These are phyloP conservation scores for Punctoribates punctum DNA, from an alignment of 2,888 invertebrate species.

Conservation along the genomic window DNA sequence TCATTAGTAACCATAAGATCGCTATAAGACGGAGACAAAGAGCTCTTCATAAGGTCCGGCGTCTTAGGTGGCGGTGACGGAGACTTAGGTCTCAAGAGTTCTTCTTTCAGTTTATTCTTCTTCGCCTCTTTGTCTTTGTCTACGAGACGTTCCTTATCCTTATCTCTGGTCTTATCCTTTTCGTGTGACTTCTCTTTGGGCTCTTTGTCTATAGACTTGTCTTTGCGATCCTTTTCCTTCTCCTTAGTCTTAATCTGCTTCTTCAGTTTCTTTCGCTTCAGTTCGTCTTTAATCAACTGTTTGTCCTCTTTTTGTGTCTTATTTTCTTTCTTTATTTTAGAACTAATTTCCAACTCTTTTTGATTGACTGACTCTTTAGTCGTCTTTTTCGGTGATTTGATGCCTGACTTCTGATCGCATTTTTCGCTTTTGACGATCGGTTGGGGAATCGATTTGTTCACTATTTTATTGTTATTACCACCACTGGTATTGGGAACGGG, in stretches of 20 bases:
- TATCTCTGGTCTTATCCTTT: not conserved
- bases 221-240: constrained; percentile 40
- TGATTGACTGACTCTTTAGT: constrained; percentile 2
- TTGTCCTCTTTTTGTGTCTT: constrained; percentile 40
- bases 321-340: constrained; percentile 7
- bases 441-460: not conserved
- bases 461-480: not conserved
- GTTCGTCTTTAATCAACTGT: constrained; percentile 45
- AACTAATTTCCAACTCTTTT: constrained; percentile 6
- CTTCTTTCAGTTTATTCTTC: not conserved
- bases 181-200: not conserved
- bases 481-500: not conserved
- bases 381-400: constrained; percentile 29
- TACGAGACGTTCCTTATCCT: constrained; percentile 47
- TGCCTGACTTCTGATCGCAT: constrained; percentile 1
- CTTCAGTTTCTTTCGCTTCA: constrained; percentile 39
- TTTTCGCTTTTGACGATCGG: not conserved
- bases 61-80: constrained; percentile 40
- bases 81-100: not conserved
- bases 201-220: constrained; percentile 27
- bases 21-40: constrained; percentile 26
- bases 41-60: constrained; percentile 11
- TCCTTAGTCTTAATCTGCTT: constrained; percentile 43
- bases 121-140: constrained; percentile 47
- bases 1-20: constrained; percentile 24